Base-by-base conservation (phyloP, 1,140 invertebrate genomes). In the Ylistrum balloti region DNA sequence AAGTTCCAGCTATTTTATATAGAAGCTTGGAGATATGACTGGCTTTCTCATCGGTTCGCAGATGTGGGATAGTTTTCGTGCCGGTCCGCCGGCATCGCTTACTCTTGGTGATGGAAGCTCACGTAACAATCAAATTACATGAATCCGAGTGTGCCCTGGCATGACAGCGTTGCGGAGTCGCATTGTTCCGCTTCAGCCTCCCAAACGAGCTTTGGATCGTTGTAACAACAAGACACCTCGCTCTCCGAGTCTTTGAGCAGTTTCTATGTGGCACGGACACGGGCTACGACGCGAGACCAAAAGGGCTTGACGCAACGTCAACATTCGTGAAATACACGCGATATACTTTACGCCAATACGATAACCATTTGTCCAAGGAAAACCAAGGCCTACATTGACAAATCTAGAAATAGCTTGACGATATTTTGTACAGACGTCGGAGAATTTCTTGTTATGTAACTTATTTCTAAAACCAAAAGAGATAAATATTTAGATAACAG, bases 111-210 rank as follows among this genome's bases (percentile, higher is more conserved):
- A 74, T 74, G 56, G 56, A 74, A 74, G 56, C 56, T 74, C 56
- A 74, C 56, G 56, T 74, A 74, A 74, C 56, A 74, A 74, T 74
- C 56, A 74, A 74, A 74, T 74, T 74, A 74, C 56, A 74, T 74
- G 56, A 74, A 74, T 74, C 56, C 56, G 56, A 74, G 56, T 74
- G 56, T 74, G 56, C 56, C 56, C 56, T 74, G 56, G 22, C 56
- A 74, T 74, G 56, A 74, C 56, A 74, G 56, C 56, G 56, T 74
- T 74, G 56, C 17, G 56, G 56, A 74, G 56, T 74, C 56, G 22
- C 56, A 74, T 74, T 74, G 56, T 74, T 74, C 56, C 56, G 56
- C 56, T 74, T 28, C 17, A n/a, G 56, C 56, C 56, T 22, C 56
- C 56, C 22, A 74, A 74, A 74, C 56, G 56, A 74, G 56, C n/a